Percentiles rank a stretch among this genome's conserved stretches.
These are phyloP conservation scores for Butorides virescens DNA, from an alignment of 2,113 vertebrate species.

Conservation along the genomic window DNA sequence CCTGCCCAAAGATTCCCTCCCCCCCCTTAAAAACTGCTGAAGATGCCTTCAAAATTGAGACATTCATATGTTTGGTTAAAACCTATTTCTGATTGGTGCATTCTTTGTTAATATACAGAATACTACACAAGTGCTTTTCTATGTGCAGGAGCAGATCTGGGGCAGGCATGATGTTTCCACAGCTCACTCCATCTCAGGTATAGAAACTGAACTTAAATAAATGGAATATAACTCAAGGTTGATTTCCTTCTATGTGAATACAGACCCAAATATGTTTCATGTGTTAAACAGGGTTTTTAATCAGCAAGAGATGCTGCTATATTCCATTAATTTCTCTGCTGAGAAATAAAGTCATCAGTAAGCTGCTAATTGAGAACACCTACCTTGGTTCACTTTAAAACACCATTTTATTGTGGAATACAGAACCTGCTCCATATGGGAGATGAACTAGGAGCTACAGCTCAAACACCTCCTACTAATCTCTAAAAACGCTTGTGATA, in stretches of 20 bases:
- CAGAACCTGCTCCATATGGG: neutral
- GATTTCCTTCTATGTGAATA: neutral
- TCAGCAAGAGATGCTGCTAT: neutral
- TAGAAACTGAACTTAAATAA: neutral
- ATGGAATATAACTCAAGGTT: neutral
- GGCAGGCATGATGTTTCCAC: neutral
- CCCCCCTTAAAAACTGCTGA: neutral
- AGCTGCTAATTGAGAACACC: neutral
- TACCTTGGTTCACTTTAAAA: neutral
- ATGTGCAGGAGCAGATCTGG: neutral
- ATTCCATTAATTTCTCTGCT: neutral
- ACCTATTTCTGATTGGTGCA: neutral
- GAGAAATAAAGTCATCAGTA: neutral
- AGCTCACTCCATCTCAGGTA: neutral
- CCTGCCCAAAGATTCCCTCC: neutral
- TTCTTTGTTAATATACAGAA: neutral
- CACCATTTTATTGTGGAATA: neutral
- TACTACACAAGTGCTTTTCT: fast-evolving
- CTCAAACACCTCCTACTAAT: neutral
- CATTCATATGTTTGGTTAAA: neutral
- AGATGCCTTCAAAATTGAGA: neutral
- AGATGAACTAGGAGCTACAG: neutral
- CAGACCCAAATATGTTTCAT: neutral
- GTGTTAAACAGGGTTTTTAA: neutral
- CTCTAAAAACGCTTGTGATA: neutral